Evolutionary conservation across 2,888 invertebrate species (phyloP).

Genomic region (Lasioglossum lativentre): DNA sequence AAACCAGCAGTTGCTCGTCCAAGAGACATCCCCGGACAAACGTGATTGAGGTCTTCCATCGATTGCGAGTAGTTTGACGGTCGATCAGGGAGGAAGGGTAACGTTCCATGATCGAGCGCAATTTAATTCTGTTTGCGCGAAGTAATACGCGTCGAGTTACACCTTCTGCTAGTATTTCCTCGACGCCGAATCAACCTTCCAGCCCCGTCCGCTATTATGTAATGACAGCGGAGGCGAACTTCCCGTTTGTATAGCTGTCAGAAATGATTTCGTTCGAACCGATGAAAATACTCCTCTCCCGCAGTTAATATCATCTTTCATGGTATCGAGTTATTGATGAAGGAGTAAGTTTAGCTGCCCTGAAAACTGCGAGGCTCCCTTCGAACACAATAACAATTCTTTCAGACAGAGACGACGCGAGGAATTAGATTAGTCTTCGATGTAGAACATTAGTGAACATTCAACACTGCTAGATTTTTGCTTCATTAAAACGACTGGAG

Average conservation of each 20-base stretch:
- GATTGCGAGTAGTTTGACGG: slow-evolving; percentile 47
- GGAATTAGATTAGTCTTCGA: neutral
- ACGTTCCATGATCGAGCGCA: slow-evolving; percentile 45
- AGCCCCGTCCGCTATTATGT: slow-evolving; percentile 31
- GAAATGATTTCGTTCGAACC: slow-evolving; percentile 11
- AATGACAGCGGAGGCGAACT: slow-evolving; percentile 22
- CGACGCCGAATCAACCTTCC: neutral
- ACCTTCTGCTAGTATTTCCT: slow-evolving; percentile 31
- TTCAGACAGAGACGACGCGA: neutral
- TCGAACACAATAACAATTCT: neutral
- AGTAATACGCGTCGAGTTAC: slow-evolving; percentile 53
- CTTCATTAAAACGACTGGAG: neutral
- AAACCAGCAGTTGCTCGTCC: slow-evolving; percentile 1
- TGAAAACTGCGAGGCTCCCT: neutral
- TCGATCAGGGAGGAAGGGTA: slow-evolving; percentile 47
- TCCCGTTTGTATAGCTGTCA: slow-evolving; percentile 9
- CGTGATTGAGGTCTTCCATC: slow-evolving; percentile 34
- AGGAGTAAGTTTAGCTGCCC: neutral
- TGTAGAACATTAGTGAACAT: neutral
- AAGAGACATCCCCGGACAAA: neutral
- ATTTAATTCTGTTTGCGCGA: slow-evolving; percentile 56
- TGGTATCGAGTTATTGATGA: neutral
- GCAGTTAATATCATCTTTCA: slow-evolving; percentile 13
- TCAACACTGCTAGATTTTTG: neutral
- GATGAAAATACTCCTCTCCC: slow-evolving; percentile 1